phyloP scores from a whole-genome alignment of 1,140 invertebrate species.

The Brachionus angularis region DNA sequence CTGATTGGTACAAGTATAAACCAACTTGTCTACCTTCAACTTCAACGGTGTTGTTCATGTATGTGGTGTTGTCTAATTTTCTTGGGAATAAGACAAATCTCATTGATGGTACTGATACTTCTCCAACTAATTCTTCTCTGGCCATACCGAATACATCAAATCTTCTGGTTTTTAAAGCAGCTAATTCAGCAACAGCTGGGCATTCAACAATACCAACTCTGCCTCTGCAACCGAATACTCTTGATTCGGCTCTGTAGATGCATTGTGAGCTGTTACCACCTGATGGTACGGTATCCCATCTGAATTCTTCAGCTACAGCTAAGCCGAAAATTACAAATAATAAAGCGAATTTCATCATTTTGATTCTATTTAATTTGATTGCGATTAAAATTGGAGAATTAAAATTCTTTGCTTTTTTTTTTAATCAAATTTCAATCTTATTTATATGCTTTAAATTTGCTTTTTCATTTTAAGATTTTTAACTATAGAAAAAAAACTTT shows the following conservation, averaged over 20 bases:
- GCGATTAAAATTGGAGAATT: too few species aligned
- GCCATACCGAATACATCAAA: conserved; percentile 34
- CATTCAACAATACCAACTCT: conserved; percentile 24
- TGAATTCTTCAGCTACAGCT: background rate
- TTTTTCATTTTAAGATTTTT: too few species aligned
- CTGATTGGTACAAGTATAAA: background rate
- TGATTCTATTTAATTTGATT: background rate
- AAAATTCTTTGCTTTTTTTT: background rate
- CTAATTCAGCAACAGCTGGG: background rate
- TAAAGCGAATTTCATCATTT: conserved; percentile 1
- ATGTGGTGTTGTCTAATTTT: conserved; percentile 12
- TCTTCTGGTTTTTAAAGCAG: background rate
- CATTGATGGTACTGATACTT: background rate
- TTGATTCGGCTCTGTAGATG: background rate
- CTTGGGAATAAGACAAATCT: conserved; percentile 9
- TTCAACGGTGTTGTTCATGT: background rate
- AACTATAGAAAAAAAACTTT: too few species aligned
- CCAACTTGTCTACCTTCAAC: background rate
- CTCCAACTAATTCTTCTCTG: background rate
- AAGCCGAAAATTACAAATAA: background rate
- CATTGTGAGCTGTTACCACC: conserved; percentile 11
- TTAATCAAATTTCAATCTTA: too few species aligned
- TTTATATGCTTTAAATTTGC: too few species aligned
- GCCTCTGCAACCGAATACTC: conserved; percentile 13
- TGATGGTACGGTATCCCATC: conserved; percentile 16